Conservation (phyloP, 2,113 vertebrate species). For the Leucoraja erinaceus region DNA sequence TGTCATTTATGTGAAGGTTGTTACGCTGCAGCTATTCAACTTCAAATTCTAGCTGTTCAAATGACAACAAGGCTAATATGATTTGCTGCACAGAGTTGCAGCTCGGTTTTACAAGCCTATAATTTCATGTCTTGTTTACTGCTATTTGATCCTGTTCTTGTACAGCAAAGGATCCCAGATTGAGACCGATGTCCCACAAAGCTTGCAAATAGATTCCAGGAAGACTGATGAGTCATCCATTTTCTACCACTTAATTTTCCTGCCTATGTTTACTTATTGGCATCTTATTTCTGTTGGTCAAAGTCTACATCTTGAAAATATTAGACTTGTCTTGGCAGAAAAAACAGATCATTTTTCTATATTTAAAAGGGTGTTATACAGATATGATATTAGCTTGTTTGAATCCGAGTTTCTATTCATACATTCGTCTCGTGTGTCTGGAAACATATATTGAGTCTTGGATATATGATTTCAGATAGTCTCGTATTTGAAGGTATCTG, state of each 20-base stretch:
- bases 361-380: too few relatives aligned
- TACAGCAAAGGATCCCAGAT: background rate
- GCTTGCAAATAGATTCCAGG: background rate
- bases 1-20: background rate
- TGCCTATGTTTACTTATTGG: background rate
- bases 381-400: too few relatives aligned
- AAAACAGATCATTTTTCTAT: too few relatives aligned
- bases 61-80: background rate
- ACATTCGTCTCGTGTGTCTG: too few relatives aligned
- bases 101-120: background rate
- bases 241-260: background rate
- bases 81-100: background rate
- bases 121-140: slow-evolving; percentile 13
- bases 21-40: background rate
- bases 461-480: too few relatives aligned
- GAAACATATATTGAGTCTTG: too few relatives aligned
- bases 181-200: background rate
- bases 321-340: too few relatives aligned
- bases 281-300: background rate
- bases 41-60: background rate
- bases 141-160: background rate
- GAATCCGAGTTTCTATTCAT: too few relatives aligned
- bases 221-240: background rate
- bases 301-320: too few relatives aligned
- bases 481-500: too few relatives aligned